These are phyloP conservation scores for Aphelenchoides besseyi DNA, from an alignment of 1,140 invertebrate genomes.

Conservation along the genomic window DNA sequence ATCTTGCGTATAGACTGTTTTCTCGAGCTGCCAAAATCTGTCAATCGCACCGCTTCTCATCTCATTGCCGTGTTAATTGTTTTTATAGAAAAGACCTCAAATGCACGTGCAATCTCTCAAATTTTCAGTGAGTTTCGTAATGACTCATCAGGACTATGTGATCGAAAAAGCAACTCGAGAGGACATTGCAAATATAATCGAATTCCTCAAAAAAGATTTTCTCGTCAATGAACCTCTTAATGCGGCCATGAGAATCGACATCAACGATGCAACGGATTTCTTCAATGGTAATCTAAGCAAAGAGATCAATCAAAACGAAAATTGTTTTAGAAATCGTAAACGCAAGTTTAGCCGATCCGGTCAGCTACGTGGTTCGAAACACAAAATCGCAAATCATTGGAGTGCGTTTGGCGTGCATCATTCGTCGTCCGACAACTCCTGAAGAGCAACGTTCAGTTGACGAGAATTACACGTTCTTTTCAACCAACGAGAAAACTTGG, in stretches of 20 bases:
- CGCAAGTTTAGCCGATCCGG: not conserved
- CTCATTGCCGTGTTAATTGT: no score
- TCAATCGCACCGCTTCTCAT: no score
- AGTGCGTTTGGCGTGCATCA: conserved; percentile 7
- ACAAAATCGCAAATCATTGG: not conserved
- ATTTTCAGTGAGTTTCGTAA: no score
- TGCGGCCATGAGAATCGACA: not conserved
- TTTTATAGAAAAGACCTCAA: no score
- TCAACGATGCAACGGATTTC: not conserved
- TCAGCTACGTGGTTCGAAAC: conserved; percentile 9
- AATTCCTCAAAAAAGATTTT: not conserved
- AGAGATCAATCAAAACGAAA: not conserved
- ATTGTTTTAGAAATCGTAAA: conserved; percentile 19
- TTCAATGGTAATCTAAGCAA: not conserved
- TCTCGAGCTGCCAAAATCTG: no score
- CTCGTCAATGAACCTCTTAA: conserved; percentile 7
- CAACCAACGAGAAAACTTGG: conserved; percentile 4
- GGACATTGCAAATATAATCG: not conserved
- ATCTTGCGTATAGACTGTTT: no score
- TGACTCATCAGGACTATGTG: not conserved
- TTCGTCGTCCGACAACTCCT: not conserved
- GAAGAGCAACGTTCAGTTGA: not conserved
- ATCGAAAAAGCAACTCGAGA: conserved; percentile 12
- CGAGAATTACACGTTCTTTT: conserved; percentile 9
- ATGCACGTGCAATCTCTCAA: no score